Evolutionary conservation across 2,113 vertebrate genomes (phyloP).

Genomic region (Cathartes aura): DNA sequence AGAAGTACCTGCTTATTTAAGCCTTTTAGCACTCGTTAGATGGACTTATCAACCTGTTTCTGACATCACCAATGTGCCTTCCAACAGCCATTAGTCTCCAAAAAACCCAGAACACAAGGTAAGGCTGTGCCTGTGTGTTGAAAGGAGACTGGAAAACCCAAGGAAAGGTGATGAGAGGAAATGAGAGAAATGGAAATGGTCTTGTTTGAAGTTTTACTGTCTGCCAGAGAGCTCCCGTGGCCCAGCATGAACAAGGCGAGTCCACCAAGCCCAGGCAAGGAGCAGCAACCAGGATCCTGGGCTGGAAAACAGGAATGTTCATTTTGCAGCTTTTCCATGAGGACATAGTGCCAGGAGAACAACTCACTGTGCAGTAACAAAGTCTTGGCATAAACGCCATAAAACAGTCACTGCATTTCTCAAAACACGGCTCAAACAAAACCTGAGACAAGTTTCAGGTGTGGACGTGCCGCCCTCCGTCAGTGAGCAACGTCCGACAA

Average conservation of each 20-base stretch:
- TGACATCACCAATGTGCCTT: background rate
- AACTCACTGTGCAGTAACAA: background rate
- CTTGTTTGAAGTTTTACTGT: background rate
- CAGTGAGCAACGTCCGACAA: fast-evolving
- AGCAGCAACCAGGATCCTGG: background rate
- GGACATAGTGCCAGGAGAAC: background rate
- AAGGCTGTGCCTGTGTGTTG: background rate
- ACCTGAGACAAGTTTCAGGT: background rate
- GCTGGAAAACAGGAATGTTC: background rate
- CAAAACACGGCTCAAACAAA: background rate
- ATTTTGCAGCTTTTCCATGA: background rate
- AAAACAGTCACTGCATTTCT: background rate
- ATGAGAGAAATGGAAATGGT: background rate
- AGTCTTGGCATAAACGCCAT: background rate
- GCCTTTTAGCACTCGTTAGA: background rate
- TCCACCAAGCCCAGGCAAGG: background rate
- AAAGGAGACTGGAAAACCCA: background rate
- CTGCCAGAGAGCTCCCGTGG: background rate
- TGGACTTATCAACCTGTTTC: background rate
- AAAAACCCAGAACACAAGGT: background rate
- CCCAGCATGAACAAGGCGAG: background rate
- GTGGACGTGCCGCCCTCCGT: background rate
- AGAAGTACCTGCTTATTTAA: background rate
- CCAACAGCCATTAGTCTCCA: background rate
- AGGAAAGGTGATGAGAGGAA: background rate